Evolutionary conservation across 1,140 invertebrate genomes (phyloP).

Genomic region (Gonioctena quinquepunctata): DNA sequence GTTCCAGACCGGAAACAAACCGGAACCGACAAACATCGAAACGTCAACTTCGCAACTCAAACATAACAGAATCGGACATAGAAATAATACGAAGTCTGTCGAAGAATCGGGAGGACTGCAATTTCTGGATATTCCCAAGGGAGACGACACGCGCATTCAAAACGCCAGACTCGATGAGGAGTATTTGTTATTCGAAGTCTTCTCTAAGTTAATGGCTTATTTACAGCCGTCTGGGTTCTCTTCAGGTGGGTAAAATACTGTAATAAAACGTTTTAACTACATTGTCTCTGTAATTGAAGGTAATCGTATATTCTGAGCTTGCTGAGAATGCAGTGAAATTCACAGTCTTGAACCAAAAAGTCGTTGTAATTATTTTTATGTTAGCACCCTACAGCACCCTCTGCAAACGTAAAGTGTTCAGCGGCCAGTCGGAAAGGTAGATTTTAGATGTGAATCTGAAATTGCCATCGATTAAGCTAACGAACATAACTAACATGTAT

Average conservation of each 20-base stretch:
- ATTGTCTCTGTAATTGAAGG: too few relatives aligned
- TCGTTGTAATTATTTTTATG: too few relatives aligned
- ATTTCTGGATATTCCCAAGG: constrained; percentile 44
- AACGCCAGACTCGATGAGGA: constrained; percentile 39
- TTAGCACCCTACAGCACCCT: too few relatives aligned
- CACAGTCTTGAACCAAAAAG: too few relatives aligned
- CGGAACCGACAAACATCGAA: background rate
- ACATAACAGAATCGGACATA: constrained; percentile 29
- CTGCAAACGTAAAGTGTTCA: too few relatives aligned
- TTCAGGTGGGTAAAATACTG: constrained; percentile 30
- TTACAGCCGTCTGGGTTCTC: constrained; percentile 41
- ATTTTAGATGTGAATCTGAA: too few relatives aligned
- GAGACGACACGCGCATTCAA: constrained; percentile 41
- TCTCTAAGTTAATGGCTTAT: constrained; percentile 41
- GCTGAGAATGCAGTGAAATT: too few relatives aligned
- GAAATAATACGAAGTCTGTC: constrained; percentile 27
- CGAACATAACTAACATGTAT: too few relatives aligned
- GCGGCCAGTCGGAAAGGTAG: too few relatives aligned
- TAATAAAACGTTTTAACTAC: constrained; percentile 2
- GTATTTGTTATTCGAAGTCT: constrained; percentile 41
- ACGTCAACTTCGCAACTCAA: constrained; percentile 16
- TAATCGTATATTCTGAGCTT: too few relatives aligned
- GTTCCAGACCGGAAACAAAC: background rate
- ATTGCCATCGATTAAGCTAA: too few relatives aligned
- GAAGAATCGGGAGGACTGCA: constrained; percentile 25